Evolutionary conservation across 2,113 vertebrate genomes (phyloP).

Genomic region (Hylia prasina): DNA sequence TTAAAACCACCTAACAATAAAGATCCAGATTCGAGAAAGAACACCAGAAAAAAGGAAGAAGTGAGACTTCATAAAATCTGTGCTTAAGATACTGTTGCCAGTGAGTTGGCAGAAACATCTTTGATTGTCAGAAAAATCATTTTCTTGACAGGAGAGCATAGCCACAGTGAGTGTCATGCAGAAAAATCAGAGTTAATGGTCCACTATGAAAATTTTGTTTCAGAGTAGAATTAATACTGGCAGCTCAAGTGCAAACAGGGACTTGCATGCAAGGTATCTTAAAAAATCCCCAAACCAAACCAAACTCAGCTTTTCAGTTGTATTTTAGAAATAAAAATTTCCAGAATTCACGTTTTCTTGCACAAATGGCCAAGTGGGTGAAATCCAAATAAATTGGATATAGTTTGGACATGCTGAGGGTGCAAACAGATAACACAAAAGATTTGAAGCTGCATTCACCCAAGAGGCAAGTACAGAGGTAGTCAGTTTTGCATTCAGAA

Average conservation of each 20-base stretch:
- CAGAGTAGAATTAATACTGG: conserved; percentile 5
- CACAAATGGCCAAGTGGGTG: background rate
- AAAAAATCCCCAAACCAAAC: background rate
- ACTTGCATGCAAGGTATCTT: background rate
- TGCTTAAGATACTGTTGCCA: background rate
- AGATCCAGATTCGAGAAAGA: background rate
- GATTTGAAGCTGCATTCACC: background rate
- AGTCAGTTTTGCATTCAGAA: background rate
- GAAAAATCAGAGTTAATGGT: conserved; percentile 24
- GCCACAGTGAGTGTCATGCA: background rate
- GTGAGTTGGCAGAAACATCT: background rate
- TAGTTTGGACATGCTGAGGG: background rate
- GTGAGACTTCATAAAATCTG: background rate
- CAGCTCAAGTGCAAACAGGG: background rate
- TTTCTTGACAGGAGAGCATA: conserved; percentile 12
- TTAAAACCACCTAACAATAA: background rate
- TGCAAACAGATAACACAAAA: background rate
- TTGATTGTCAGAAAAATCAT: conserved; percentile 15
- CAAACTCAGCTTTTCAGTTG: background rate
- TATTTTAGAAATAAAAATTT: background rate
- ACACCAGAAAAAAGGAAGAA: background rate
- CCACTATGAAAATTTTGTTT: background rate
- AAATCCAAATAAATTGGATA: background rate
- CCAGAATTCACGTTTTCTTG: background rate
- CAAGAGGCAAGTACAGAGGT: background rate